Evolutionary conservation across 2,888 invertebrate species (phyloP).

Genomic region (Latrodectus hesperus): DNA sequence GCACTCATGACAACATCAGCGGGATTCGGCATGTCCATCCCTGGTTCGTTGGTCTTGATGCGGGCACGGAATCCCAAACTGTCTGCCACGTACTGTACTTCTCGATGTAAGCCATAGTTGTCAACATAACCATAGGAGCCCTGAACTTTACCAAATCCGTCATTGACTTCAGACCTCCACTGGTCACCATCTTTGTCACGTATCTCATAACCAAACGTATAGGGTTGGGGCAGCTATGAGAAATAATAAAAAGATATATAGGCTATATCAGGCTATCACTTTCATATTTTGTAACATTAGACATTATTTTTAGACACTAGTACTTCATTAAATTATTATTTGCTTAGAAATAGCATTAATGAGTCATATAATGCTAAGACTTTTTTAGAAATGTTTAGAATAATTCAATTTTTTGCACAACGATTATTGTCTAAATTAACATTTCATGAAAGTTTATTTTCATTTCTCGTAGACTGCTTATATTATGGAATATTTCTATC

Average conservation of each 20-base stretch:
- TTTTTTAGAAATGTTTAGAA: too few species aligned
- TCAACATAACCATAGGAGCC: constrained; percentile 54
- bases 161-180: constrained; percentile 43
- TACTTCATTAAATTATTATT: too few species aligned
- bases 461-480: too few species aligned
- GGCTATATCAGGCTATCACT: too few species aligned
- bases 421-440: too few species aligned
- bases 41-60: constrained; percentile 56
- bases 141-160: constrained; percentile 34
- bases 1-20: constrained; percentile 30
- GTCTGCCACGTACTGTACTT: constrained; percentile 52
- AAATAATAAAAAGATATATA: not conserved
- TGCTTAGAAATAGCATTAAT: too few species aligned
- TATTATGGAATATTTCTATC: too few species aligned
- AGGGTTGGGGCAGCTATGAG: constrained; percentile 16
- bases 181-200: constrained; percentile 55
- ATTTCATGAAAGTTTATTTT: too few species aligned
- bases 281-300: too few species aligned
- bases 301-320: too few species aligned
- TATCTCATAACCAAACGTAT: constrained; percentile 53
- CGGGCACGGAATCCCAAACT: constrained; percentile 41
- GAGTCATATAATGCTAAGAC: too few species aligned
- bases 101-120: constrained; percentile 22
- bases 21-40: constrained; percentile 45
- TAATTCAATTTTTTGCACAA: too few species aligned